Base-by-base conservation (phyloP, 2,797 vertebrate genomes). In the Avahi laniger region DNA sequence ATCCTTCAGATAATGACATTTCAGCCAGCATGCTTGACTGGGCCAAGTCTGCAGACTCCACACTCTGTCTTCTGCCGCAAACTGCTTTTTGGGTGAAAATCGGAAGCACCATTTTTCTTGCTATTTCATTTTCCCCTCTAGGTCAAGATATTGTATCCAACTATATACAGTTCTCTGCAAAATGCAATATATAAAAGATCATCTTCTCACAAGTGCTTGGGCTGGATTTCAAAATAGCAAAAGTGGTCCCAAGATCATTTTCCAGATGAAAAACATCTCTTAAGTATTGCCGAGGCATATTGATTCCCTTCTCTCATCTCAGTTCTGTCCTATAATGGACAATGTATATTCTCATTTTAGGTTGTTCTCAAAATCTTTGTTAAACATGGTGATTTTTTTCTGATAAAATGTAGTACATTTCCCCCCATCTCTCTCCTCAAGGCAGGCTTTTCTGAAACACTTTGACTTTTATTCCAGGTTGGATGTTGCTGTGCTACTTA, bases 211-310 rank as follows among this genome's bases (percentile, higher is more conserved):
- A 98, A 97, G 97, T 98, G 95, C 97, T 98, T 98, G 98, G 98
- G 97, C 97, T 96, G 93, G 97, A 96, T 97, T 98, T 98, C 97
- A 97, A 98, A 98, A 98, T 95, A 98, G 97, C 98, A 98, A 98
- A 97, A 98, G 98, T 98, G 97, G 94, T 94, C 93, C 94, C 97
- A 89, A 89, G 97, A 93, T 97, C 98, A 97, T 97, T 98, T 98
- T 95, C 97, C 97, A 93, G 96, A 98, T 97, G 93, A 97, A 97
- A 97, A 97, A 81, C 94, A 97, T 98, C 97, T 96, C 88, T 95
- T 97, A 97, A 95, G 94, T 50, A 83, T 92, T 82, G 52, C 90
- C 26, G 75, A 97, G 95, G 92, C 92, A 96, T 85, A 87, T 92
- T 97, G 96, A 98, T 96, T 97, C 95, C 50, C 89, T 98, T 96